Base-by-base conservation (phyloP, 1,140 invertebrate genomes). In the Conus ventricosus region DNA sequence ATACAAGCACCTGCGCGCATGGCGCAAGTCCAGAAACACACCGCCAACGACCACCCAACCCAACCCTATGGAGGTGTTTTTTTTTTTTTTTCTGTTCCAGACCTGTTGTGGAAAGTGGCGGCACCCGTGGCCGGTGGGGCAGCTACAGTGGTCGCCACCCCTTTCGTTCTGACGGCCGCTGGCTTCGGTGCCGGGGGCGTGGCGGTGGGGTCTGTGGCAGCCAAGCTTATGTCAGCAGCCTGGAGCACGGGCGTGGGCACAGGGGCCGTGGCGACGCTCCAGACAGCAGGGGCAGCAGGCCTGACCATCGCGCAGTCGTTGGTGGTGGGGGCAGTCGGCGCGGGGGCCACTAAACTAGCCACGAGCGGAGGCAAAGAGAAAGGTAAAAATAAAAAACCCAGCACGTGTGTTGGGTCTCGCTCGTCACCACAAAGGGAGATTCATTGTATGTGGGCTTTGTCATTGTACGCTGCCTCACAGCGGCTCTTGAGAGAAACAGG, bases 101-200 rank as follows among this genome's bases (percentile, higher is more conserved):
- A 71, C 67, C 6, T 23, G 67, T n/a, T 71, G 76, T 78, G 25
- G 8, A 51, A 10, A 39, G 76, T 78, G 8, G 25, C 25, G 39
- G 25, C 25, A 8, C 25, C 76, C n/a, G 23, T 83, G 6, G 81
- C 23, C 1, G 81, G 81, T 1, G 81, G 81, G 7, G 53, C 23
- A 6, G 81, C 81, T 1, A n/a, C 81, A 51, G 81, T 83, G 10
- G 39, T 57, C 5, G 81, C 81, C 5, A 53, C 81, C 11, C 81
- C 81, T n/a, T 51, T 55, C 13, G 81, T 83, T 15, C 51, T 83
- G 53, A 5, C 53, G 20, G 81, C 81, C 4, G 51, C 39, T 8
- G 81, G 81, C 25, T 83, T 83, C 20, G 81, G 81, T 51, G 81
- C 81, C 17, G 53, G 53, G 20, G 81, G 81, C 8, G 25, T 83